Percentiles rank a stretch among this genome's conserved stretches.
These are phyloP conservation scores for Seriola rivoliana DNA, from an alignment of 2,113 vertebrate genomes.

Conservation along the genomic window DNA sequence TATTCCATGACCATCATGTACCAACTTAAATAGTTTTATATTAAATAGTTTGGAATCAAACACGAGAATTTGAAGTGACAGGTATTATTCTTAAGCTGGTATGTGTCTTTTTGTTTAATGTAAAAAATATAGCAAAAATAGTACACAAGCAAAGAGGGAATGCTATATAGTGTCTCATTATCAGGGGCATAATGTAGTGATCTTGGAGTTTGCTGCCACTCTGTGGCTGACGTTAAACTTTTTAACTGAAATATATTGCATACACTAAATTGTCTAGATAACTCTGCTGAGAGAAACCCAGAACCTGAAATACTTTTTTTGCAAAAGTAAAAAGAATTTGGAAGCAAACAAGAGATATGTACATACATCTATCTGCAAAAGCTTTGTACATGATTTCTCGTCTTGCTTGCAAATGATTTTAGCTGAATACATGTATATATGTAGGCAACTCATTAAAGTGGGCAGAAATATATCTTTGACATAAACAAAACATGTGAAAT, in stretches of 20 bases:
- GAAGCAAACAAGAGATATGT: background rate
- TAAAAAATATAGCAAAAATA: background rate
- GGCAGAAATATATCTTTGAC: background rate
- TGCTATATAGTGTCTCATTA: background rate
- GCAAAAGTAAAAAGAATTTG: background rate
- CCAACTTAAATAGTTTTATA: background rate
- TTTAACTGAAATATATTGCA: too few relatives aligned
- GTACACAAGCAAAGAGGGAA: background rate
- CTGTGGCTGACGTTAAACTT: conserved; percentile 1
- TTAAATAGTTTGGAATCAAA: background rate
- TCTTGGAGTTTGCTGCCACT: conserved; percentile 21
- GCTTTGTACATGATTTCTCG: background rate
- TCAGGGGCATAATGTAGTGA: background rate
- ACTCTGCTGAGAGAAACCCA: background rate
- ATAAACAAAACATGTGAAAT: background rate
- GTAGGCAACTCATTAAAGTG: background rate
- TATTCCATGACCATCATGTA: background rate
- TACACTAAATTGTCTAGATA: background rate
- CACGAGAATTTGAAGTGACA: too few relatives aligned
- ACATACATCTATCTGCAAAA: background rate
- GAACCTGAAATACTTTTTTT: background rate
- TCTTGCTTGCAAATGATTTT: conserved; percentile 7
- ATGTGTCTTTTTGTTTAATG: background rate
- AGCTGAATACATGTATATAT: background rate
- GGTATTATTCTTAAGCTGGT: background rate